Conservation (phyloP, 2,113 vertebrate genomes). For the Baryphthengus martii region DNA sequence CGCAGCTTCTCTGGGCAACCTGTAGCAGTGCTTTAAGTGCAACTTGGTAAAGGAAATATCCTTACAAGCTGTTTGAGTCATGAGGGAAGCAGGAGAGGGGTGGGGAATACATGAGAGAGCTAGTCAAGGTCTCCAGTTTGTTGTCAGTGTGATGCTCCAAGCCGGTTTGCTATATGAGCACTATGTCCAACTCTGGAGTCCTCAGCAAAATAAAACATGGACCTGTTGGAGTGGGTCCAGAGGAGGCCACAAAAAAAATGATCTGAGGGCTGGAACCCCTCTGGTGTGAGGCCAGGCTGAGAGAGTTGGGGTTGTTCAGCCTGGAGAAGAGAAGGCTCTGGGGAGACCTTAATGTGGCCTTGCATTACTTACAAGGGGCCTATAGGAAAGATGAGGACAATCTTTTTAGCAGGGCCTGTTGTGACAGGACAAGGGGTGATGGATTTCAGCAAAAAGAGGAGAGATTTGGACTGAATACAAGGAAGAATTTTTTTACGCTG, state of each 20-base stretch:
- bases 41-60: neutral
- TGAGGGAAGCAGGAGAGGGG: neutral
- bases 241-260: neutral
- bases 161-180: neutral
- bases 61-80: neutral
- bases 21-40: neutral
- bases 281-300: neutral
- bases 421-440: neutral
- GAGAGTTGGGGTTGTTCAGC: neutral
- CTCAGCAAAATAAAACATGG: neutral
- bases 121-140: neutral
- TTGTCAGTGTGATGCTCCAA: neutral
- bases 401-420: neutral
- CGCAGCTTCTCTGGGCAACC: neutral
- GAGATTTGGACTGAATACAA: too few species aligned
- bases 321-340: neutral
- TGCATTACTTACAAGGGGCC: too few species aligned
- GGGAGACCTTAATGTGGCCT: neutral
- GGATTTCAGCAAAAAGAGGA: neutral
- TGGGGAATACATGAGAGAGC: rapidly evolving
- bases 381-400: neutral
- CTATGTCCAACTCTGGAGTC: neutral
- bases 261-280: too few species aligned
- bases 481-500: too few species aligned
- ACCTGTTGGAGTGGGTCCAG: neutral